A percentile compares a stretch with the other conserved stretches of the same genome.
Evolutionary conservation across 1,140 invertebrate species (phyloP).

Genomic region (Cotesia typhae): DNA sequence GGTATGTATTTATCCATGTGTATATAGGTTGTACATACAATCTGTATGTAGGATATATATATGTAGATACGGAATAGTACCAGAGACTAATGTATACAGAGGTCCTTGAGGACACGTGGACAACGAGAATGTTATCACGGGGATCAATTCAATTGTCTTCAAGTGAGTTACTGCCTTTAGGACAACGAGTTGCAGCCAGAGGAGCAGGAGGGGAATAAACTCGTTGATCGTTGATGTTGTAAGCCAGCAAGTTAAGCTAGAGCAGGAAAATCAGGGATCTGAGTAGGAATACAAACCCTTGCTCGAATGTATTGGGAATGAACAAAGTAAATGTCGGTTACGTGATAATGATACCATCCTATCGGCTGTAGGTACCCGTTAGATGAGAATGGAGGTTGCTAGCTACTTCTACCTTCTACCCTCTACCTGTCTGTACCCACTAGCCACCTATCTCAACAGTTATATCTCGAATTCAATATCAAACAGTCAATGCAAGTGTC

Average conservation of each 20-base stretch:
- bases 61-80: background rate
- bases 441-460: constrained; percentile 12
- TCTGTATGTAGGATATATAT: constrained; percentile 4
- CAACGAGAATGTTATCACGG: constrained; percentile 21
- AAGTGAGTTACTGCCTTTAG: constrained; percentile 29
- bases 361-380: background rate
- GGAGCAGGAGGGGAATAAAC: background rate
- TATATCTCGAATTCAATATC: constrained; percentile 44
- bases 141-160: constrained; percentile 23
- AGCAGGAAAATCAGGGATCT: background rate
- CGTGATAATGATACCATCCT: constrained; percentile 41
- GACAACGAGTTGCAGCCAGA: background rate
- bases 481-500: constrained; percentile 18
- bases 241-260: too few species aligned
- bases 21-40: background rate
- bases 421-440: too few species aligned
- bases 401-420: background rate
- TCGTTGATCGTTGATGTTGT: too few species aligned
- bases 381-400: background rate
- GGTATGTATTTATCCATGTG: background rate
- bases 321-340: constrained; percentile 31
- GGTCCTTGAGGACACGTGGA: constrained; percentile 13
- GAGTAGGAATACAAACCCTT: background rate
- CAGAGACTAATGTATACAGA: background rate
- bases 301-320: background rate